phyloP scores from a whole-genome alignment of 1,140 invertebrate genomes.

The Phocides pigmalion region DNA sequence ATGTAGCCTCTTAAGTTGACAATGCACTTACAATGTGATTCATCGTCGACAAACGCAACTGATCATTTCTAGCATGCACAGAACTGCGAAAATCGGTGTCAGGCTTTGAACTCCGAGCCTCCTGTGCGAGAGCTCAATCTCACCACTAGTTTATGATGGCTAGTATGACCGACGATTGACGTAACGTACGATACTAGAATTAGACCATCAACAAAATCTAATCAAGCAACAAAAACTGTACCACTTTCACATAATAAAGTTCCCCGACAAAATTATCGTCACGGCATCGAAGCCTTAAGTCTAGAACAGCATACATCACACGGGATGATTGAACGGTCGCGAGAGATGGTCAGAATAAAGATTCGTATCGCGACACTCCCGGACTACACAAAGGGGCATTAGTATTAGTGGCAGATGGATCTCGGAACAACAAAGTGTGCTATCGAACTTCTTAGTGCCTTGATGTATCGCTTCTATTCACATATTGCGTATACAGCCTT shows the following conservation, averaged over 20 bases:
- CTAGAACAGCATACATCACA: slow-evolving; percentile 31
- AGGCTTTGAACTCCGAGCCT: no score
- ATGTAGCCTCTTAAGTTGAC: no score
- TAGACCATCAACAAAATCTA: background rate
- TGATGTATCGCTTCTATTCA: slow-evolving; percentile 46
- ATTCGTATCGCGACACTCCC: slow-evolving; percentile 56
- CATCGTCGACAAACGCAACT: no score
- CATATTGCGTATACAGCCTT: slow-evolving; percentile 24
- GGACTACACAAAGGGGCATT: slow-evolving; percentile 56
- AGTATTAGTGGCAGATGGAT: slow-evolving; percentile 58
- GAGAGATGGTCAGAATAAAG: slow-evolving; percentile 42
- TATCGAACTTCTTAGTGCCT: slow-evolving; percentile 51
- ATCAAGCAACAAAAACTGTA: background rate
- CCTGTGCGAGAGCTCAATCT: no score
- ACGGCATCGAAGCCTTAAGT: slow-evolving; percentile 22
- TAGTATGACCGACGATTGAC: no score
- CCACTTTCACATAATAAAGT: slow-evolving; percentile 10
- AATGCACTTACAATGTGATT: no score
- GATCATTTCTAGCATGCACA: no score
- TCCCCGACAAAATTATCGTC: slow-evolving; percentile 10
- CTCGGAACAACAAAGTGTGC: slow-evolving; percentile 44
- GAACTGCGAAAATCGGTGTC: no score
- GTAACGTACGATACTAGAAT: background rate
- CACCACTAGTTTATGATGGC: no score
- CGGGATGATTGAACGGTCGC: slow-evolving; percentile 40